phyloP scores from a whole-genome alignment of 2,113 vertebrate genomes.

The Trematocara nigrifrons region DNA sequence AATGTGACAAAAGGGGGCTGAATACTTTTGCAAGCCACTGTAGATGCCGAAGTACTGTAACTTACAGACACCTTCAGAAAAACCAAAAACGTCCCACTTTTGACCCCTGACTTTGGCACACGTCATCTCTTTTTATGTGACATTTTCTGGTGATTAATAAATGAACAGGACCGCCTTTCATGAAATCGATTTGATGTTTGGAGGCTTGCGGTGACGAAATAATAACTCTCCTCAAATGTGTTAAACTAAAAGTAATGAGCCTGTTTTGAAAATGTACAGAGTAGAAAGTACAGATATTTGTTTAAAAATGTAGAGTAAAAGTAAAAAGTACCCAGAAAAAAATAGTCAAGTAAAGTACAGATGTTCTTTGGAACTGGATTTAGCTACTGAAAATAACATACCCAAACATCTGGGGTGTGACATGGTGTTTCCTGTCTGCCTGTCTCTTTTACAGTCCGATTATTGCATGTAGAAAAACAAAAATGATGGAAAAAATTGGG shows the following conservation, averaged over 20 bases:
- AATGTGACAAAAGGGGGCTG: no score
- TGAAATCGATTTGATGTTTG: not conserved
- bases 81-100: not conserved
- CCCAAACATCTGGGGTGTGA: not conserved
- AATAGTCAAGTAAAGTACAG: not conserved
- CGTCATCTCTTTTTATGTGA: not conserved
- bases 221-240: not conserved
- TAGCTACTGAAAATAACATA: not conserved
- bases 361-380: not conserved
- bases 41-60: not conserved
- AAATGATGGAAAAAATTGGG: not conserved
- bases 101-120: not conserved
- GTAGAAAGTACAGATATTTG: not conserved
- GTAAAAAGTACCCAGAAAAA: not conserved
- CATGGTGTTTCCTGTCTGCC: not conserved
- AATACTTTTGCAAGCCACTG: not conserved
- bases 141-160: not conserved
- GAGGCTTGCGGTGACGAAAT: accelerated
- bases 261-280: not conserved
- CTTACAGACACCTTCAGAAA: not conserved
- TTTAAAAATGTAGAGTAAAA: not conserved
- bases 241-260: not conserved
- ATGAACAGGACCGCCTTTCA: not conserved
- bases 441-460: not conserved
- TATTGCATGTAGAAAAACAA: not conserved